Evolutionary conservation across 2,797 vertebrate species (phyloP).

Genomic region (Thunnus albacares): DNA sequence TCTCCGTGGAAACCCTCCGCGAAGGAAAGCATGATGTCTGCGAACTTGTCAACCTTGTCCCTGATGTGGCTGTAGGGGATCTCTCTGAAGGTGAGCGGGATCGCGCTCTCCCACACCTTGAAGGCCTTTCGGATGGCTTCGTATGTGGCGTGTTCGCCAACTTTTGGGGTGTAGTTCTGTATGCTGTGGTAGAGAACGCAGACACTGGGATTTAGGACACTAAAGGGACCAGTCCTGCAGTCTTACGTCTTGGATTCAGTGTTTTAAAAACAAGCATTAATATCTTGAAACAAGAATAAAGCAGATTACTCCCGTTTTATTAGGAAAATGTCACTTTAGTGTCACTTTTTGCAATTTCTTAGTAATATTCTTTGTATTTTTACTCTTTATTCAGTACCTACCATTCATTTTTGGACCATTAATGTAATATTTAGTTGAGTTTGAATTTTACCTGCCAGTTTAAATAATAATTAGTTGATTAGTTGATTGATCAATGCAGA

Average conservation of each 20-base stretch:
- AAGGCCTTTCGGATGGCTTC: conserved; percentile 93
- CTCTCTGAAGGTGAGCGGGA: conserved; percentile 91
- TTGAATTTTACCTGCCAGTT: too few species aligned
- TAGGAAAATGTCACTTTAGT: not conserved
- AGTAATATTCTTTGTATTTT: too few species aligned
- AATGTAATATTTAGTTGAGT: too few species aligned
- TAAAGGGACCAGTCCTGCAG: not conserved
- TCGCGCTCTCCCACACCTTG: conserved; percentile 89
- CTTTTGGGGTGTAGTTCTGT: conserved; percentile 94
- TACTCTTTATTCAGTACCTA: too few species aligned
- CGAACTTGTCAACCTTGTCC: conserved; percentile 88
- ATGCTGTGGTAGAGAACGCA: conserved; percentile 83
- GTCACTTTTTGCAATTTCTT: too few species aligned
- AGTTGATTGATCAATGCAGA: too few species aligned
- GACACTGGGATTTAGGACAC: not conserved
- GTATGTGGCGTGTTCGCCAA: conserved; percentile 88
- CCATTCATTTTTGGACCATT: too few species aligned
- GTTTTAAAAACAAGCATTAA: not conserved
- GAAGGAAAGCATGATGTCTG: conserved; percentile 96
- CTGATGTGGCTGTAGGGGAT: conserved; percentile 90
- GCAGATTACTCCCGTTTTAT: not conserved
- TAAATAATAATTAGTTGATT: too few species aligned
- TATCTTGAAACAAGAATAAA: not conserved
- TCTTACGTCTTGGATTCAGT: not conserved
- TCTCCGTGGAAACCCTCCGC: conserved; percentile 94